A percentile compares a stretch with the other conserved stretches of the same genome.
phyloP scores from a whole-genome alignment of 1,140 invertebrate genomes.

The Kradibia gibbosae region DNA sequence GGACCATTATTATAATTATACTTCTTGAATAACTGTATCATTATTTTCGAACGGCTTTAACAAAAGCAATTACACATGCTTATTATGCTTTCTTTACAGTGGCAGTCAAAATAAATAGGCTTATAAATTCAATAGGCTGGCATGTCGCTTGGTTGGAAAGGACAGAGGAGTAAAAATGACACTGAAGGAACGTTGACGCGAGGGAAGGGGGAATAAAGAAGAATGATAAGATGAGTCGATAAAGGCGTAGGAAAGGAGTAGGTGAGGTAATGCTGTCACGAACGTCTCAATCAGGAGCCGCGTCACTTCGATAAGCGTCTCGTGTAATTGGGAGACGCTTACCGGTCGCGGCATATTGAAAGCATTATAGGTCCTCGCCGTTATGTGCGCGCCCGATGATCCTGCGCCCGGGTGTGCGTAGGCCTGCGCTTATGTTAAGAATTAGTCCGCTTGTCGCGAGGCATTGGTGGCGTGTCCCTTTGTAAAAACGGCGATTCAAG shows the following conservation, averaged over 20 bases:
- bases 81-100: too few species aligned
- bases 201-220: neutral
- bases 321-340: slow-evolving; percentile 54
- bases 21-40: too few species aligned
- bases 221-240: neutral
- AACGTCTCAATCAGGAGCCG: slow-evolving; percentile 56
- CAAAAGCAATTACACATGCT: too few species aligned
- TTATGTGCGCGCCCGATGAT: neutral
- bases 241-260: neutral
- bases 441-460: slow-evolving; percentile 3
- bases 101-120: too few species aligned
- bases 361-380: slow-evolving; percentile 23
- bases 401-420: too few species aligned
- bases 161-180: neutral
- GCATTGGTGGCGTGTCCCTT: slow-evolving; percentile 54
- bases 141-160: too few species aligned
- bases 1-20: too few species aligned
- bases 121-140: too few species aligned
- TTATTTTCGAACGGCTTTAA: too few species aligned
- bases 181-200: too few species aligned
- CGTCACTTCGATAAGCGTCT: slow-evolving; percentile 49
- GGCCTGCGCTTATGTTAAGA: too few species aligned
- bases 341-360: slow-evolving; percentile 53
- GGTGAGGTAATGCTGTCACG: slow-evolving; percentile 18
- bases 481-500: slow-evolving; percentile 54